Evolutionary conservation across 1,140 invertebrate species (phyloP), one percentile per base, ranked within the genome.

Genomic region (Arion vulgaris): DNA sequence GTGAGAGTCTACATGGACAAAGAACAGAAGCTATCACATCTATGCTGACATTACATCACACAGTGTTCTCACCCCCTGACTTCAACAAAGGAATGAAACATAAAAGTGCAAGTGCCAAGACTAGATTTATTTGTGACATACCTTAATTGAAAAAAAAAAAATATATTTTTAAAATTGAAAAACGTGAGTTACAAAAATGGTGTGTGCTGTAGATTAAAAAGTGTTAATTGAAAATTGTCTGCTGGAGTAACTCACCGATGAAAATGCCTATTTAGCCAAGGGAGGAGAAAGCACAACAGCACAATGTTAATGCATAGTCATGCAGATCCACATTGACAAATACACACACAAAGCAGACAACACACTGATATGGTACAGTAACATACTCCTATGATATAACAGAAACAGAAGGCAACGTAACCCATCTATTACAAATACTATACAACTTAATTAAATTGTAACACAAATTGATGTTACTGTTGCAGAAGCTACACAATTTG

Each of bases 251-350:
- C 86, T 87, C 86, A 87, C 86, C 86, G 86, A 84, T 85, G 81
- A 76, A 87, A 85, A 87, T 68, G 81, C 84, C 86, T 87, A 81
- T 51, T 81, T 73, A 45, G 71, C 53, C 68, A 81, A 83, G 72
- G 82, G 78, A 79, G 79, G 74, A 83, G 80, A 87, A 87, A 87
- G 84, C 85, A 87, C 84, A 85, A 86, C 81, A 84, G 83, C 83
- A 84, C 77, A 75, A 49, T 75, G 71, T 80, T 84, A 83, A 74
- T 80, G 53, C 75, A 38, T 13, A 73, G 45, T 80, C 83, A 84
- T 84, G 83, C 83, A 84, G 53, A 66, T 36, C 32, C 36, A 36
- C 39, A 51, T 28, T 32, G 73, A 76, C 80, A 82, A 66, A 75
- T 41, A 32, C n/a, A 74, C 49, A 81, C 19, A 69, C 36, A 23